Base-by-base conservation (phyloP, 2,113 vertebrate species). In the Promerops cafer region DNA sequence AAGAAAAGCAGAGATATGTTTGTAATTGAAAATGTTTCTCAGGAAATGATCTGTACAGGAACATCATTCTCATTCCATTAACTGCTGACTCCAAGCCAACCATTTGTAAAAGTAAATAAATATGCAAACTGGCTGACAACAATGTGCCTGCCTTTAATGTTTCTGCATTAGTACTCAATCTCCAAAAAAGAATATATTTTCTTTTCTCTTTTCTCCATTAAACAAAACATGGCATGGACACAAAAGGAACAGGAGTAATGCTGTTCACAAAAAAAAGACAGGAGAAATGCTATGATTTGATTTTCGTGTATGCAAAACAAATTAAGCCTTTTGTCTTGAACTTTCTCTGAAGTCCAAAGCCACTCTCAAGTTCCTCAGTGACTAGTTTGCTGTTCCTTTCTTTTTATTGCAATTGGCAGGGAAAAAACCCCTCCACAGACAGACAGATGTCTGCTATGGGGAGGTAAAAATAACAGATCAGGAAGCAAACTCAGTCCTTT, bases 21-120 rank as follows among this genome's bases (percentile, higher is more conserved):
- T 98, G 97, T 97, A 98, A 97, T 96, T 98, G 97, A 96, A 98
- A 97, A 98, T 98, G 93, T 97, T 97, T 98, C 97, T 97, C 98
- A 98, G 98, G 98, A 98, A 98, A 98, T 97, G 97, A 97, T 97
- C 96, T 97, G 97, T 96, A 94, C 95, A 96, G 94, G 96, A 98
- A 97, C 97, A 97, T 97, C 97, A 97, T 97, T 97, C 97, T 97
- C 96, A 94, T 98, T 97, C 98, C 98, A 98, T 98, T 98, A 98
- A 97, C 97, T 96, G 94, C 98, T 98, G 98, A 98, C 96, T 98
- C 83, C 3, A 57, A 93, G 98, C 98, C 98, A 98, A 97, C 87
- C 97, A 97, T 97, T 98, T 97, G 97, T 98, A 98, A 98, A 98
- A 98, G 97, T 97, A 97, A 98, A 97, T 97, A 97, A 98, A 97